phyloP scores from a whole-genome alignment of 2,113 vertebrate genomes.

The Urocitellus parryii region DNA sequence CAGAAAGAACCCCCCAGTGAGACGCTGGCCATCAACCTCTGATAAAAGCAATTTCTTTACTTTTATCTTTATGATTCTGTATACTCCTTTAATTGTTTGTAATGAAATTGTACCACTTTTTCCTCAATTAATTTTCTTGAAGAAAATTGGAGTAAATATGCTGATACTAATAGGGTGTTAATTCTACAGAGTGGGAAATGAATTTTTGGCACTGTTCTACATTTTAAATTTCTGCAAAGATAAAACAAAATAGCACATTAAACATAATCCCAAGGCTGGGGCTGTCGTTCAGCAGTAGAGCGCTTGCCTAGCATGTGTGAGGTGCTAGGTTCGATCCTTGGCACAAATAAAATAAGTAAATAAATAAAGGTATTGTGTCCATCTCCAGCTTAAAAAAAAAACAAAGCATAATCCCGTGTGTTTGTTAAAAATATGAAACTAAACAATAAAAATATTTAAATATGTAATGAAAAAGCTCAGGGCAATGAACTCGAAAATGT shows the following conservation, averaged over 20 bases:
- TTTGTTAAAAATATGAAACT: background rate
- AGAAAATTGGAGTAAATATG: background rate
- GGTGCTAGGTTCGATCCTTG: too few species aligned
- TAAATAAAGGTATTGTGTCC: too few species aligned
- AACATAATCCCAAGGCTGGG: background rate
- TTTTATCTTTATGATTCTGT: constrained; percentile 34
- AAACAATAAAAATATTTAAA: constrained; percentile 29
- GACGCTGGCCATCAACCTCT: too few species aligned
- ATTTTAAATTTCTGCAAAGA: constrained; percentile 37
- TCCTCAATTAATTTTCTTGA: constrained; percentile 31
- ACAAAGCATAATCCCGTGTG: background rate
- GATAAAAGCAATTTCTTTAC: background rate
- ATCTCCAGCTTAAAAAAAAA: too few species aligned
- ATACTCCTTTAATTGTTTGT: constrained; percentile 3
- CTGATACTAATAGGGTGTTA: background rate
- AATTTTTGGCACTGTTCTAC: background rate
- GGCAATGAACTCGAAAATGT: background rate
- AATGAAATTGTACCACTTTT: constrained; percentile 8
- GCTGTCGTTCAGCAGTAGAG: too few species aligned
- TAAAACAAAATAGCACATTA: constrained; percentile 1
- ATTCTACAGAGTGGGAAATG: constrained; percentile 26
- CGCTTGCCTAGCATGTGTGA: too few species aligned
- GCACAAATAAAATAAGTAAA: too few species aligned
- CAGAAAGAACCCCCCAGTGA: too few species aligned
- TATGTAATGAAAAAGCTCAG: background rate